Evolutionary conservation across 1,140 invertebrate species (phyloP).

Genomic region (Camponotus vicinus): DNA sequence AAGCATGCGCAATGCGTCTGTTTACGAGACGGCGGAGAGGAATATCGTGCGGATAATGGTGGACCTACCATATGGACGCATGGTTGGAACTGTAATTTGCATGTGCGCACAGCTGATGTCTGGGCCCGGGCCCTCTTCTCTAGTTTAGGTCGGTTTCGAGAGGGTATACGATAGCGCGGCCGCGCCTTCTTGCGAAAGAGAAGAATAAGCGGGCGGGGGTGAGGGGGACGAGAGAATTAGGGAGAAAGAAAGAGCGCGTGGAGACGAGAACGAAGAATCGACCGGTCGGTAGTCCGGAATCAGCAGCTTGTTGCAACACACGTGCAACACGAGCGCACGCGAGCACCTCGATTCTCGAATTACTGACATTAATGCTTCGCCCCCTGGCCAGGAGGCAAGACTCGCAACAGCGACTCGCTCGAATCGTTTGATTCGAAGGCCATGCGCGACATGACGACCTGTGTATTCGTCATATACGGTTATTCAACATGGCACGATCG

Average conservation of each 20-base stretch:
- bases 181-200: not conserved
- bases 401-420: conserved; percentile 26
- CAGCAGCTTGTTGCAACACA: conserved; percentile 76
- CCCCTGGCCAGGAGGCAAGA: conserved; percentile 53
- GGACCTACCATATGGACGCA: conserved; percentile 79
- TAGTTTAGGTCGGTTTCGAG: conserved; percentile 55
- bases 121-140: conserved; percentile 60
- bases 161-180: conserved; percentile 35
- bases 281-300: conserved; percentile 68
- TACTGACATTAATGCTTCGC: conserved; percentile 76
- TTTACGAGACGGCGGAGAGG: conserved; percentile 37
- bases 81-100: conserved; percentile 78
- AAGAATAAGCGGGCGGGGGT: not conserved
- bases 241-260: too few species aligned
- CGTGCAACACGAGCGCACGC: conserved; percentile 73
- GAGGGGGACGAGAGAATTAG: conserved; percentile 21
- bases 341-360: conserved; percentile 71
- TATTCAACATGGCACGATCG: not conserved
- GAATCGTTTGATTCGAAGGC: conserved; percentile 55
- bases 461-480: not conserved
- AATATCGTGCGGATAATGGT: conserved; percentile 80
- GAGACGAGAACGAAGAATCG: conserved; percentile 31
- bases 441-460: not conserved
- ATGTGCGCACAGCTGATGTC: conserved; percentile 76
- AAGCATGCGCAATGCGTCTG: conserved; percentile 42